Conservation (phyloP, 2,888 invertebrate species). For the Coenonympha arcania region DNA sequence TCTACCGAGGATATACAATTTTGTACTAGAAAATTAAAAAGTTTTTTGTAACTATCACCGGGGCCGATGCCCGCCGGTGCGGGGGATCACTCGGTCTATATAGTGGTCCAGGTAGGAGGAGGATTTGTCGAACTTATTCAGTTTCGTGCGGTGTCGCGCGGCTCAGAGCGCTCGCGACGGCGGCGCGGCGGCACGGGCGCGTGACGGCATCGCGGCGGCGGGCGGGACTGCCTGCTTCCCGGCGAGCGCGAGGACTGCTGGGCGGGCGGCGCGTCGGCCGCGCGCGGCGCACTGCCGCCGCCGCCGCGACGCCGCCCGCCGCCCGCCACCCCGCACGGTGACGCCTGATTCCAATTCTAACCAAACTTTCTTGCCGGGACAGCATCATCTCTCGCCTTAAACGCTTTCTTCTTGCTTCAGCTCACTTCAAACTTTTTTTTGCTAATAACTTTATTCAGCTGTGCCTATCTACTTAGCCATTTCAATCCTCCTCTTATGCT, state of each 20-base stretch:
- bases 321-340: slow-evolving; percentile 38
- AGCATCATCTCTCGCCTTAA: slow-evolving; percentile 26
- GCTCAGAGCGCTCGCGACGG: slow-evolving; percentile 46
- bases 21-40: slow-evolving; percentile 59
- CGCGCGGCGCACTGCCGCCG: slow-evolving; percentile 74
- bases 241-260: slow-evolving; percentile 47
- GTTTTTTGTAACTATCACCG: slow-evolving; percentile 31
- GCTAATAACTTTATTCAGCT: slow-evolving; percentile 21
- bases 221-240: slow-evolving; percentile 29
- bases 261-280: slow-evolving; percentile 71
- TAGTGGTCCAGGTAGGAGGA: slow-evolving; percentile 73
- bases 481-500: background rate
- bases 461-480: slow-evolving; percentile 16
- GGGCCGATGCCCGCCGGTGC: slow-evolving; percentile 38
- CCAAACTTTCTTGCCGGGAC: slow-evolving; percentile 42
- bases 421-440: slow-evolving; percentile 22
- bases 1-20: slow-evolving; percentile 65
- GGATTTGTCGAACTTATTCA: slow-evolving; percentile 75
- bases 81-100: slow-evolving; percentile 59
- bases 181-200: slow-evolving; percentile 38
- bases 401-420: slow-evolving; percentile 17
- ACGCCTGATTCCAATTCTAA: slow-evolving; percentile 67
- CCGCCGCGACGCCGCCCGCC: slow-evolving; percentile 48
- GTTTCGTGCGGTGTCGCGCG: slow-evolving; percentile 61
- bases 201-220: slow-evolving; percentile 32